A percentile compares a stretch with the other conserved stretches of the same genome.
Evolutionary conservation across 2,888 invertebrate species (phyloP).

Genomic region (Stenoptilia bipunctidactyla): DNA sequence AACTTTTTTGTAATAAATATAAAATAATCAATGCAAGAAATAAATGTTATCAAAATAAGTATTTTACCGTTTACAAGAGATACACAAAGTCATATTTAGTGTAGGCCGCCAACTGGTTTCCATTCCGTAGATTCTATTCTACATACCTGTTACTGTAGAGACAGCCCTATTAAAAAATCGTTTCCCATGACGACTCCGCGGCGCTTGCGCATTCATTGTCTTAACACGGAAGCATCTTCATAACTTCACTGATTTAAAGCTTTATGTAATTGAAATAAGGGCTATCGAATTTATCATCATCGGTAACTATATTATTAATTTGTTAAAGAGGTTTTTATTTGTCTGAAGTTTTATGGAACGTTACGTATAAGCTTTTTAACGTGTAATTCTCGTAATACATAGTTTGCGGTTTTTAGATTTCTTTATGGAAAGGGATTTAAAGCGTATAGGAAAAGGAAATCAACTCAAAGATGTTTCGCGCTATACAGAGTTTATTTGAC

Average conservation of each 20-base stretch:
- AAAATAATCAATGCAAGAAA: too few relatives aligned
- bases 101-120: too few relatives aligned
- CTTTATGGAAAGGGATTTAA: too few relatives aligned
- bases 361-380: not conserved
- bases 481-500: too few relatives aligned
- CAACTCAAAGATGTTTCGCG: too few relatives aligned
- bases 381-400: not conserved
- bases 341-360: not conserved
- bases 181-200: slow-evolving; percentile 52
- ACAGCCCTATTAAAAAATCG: slow-evolving; percentile 29
- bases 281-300: not conserved
- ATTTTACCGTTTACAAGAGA: too few relatives aligned
- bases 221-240: slow-evolving; percentile 37
- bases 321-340: not conserved
- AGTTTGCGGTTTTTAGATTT: too few relatives aligned
- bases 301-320: not conserved
- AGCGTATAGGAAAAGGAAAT: too few relatives aligned
- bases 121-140: not conserved
- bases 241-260: slow-evolving; percentile 6
- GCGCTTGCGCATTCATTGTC: slow-evolving; percentile 50
- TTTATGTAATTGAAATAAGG: slow-evolving; percentile 18
- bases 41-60: too few relatives aligned
- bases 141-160: slow-evolving; percentile 3
- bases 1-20: too few relatives aligned
- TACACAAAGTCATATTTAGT: too few relatives aligned